These are phyloP conservation scores for Chloroceryle inda DNA, from an alignment of 2,797 vertebrate genomes.

Conservation along the genomic window DNA sequence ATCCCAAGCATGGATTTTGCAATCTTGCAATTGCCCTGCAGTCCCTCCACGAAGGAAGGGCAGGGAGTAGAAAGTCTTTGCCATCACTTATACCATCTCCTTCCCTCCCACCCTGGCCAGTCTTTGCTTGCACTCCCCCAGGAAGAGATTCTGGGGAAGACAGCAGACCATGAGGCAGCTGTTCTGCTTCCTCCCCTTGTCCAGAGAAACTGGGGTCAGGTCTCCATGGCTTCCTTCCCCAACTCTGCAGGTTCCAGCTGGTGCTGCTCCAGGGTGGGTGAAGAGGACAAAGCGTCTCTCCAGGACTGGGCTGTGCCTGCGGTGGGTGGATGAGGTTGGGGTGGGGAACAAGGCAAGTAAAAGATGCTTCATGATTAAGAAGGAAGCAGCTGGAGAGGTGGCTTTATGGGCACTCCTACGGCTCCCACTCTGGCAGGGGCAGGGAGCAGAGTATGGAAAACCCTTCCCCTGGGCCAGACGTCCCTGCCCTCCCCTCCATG, in stretches of 20 bases:
- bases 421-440: background rate
- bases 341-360: background rate
- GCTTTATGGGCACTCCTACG: background rate
- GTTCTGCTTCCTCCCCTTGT: background rate
- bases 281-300: background rate
- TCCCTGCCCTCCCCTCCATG: accelerated
- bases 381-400: background rate
- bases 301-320: background rate
- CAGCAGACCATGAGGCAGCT: background rate
- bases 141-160: background rate
- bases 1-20: background rate
- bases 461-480: background rate
- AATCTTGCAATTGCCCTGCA: background rate
- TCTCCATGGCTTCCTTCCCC: background rate
- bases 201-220: background rate
- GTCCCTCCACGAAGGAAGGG: background rate
- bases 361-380: background rate
- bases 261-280: background rate
- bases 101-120: background rate
- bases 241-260: background rate
- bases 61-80: background rate
- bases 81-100: background rate
- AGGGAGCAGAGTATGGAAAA: background rate
- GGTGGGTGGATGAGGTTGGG: background rate
- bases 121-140: background rate